These are phyloP conservation scores for Acleris holmiana DNA, from an alignment of 2,888 invertebrate species.

Conservation along the genomic window DNA sequence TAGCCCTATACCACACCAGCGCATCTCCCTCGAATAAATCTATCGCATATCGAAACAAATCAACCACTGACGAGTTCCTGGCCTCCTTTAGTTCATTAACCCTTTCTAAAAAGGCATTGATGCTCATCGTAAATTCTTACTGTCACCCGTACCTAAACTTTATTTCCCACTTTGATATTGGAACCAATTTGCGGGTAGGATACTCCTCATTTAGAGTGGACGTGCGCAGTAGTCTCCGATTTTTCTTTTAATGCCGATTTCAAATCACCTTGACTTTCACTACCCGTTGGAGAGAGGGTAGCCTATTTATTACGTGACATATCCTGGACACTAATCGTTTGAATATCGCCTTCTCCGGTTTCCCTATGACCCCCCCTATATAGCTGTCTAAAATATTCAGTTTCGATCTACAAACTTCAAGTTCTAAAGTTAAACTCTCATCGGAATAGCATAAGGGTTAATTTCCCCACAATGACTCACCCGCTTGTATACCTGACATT, in stretches of 20 bases:
- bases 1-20: constrained; percentile 32
- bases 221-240: not conserved
- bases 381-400: not conserved
- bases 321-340: constrained; percentile 7
- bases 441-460: not conserved
- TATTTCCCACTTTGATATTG: constrained; percentile 3
- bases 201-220: not conserved
- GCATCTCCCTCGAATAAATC: constrained; percentile 32
- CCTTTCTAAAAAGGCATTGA: constrained; percentile 9
- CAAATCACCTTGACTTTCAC: not conserved
- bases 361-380: not conserved
- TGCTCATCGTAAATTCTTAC: constrained; percentile 4
- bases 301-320: constrained; percentile 5
- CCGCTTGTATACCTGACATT: not conserved
- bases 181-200: constrained; percentile 1
- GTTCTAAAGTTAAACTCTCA: not conserved
- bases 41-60: constrained; percentile 23
- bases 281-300: too few relatives aligned
- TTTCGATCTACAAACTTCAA: too few relatives aligned
- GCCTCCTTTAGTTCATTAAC: constrained; percentile 3
- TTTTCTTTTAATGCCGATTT: not conserved
- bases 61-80: not conserved
- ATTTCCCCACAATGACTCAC: not conserved
- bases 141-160: constrained; percentile 2
- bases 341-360: not conserved